phyloP scores from a whole-genome alignment of 2,113 vertebrate genomes.

The Vulpes lagopus region DNA sequence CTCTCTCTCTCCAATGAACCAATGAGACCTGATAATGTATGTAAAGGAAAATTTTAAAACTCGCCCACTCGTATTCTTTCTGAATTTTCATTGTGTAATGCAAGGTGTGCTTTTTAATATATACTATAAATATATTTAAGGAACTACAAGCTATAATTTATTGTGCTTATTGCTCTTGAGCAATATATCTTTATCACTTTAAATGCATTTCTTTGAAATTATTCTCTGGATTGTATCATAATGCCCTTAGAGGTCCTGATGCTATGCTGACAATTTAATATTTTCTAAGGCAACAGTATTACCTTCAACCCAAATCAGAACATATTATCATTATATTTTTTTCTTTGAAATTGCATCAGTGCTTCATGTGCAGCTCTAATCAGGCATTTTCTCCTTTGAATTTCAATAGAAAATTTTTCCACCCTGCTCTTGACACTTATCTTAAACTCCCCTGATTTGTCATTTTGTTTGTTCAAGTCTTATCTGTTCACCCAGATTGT shows the following conservation, averaged over 20 bases:
- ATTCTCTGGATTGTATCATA: background rate
- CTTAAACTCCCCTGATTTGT: background rate
- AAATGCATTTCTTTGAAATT: conserved; percentile 1
- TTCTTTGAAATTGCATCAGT: background rate
- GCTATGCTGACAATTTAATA: background rate
- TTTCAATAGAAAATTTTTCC: background rate
- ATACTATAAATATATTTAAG: background rate
- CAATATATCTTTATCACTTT: background rate
- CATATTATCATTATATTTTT: background rate
- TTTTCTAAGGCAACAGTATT: background rate
- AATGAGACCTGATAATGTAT: background rate
- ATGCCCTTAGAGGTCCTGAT: background rate
- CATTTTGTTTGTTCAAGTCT: background rate
- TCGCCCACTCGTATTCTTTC: background rate
- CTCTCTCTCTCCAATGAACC: background rate
- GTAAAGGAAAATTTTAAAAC: background rate
- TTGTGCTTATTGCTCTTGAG: background rate
- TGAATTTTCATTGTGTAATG: background rate
- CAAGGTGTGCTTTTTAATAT: background rate
- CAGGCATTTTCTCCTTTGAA: conserved; percentile 36
- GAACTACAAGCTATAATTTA: background rate
- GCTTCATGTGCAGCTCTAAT: background rate
- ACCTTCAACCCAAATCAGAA: background rate
- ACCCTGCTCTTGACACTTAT: background rate
- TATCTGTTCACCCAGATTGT: conserved; percentile 52